phyloP scores from a whole-genome alignment of 2,797 vertebrate genomes.

The Tachyglossus aculeatus region DNA sequence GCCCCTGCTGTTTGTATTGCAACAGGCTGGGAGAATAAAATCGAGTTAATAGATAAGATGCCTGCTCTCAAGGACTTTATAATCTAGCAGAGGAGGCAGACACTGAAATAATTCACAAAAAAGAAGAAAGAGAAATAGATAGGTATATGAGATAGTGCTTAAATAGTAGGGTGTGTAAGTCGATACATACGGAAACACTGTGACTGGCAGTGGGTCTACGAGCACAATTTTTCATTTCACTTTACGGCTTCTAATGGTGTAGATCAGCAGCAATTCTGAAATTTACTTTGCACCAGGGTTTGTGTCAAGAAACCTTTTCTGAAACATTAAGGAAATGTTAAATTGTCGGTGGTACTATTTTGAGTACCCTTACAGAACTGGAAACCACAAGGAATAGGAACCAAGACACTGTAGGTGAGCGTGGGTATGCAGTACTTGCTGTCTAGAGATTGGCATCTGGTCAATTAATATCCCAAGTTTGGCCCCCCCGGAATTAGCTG shows the following conservation, averaged over 20 bases:
- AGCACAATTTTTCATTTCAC: slow-evolving; percentile 18
- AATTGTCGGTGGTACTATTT: slow-evolving; percentile 12
- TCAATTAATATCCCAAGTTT: neutral
- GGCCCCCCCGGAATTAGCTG: neutral
- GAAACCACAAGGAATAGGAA: neutral
- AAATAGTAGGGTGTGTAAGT: too few species aligned
- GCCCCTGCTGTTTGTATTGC: too few species aligned
- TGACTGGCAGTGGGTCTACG: neutral
- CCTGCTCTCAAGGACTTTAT: too few species aligned
- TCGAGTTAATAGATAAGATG: too few species aligned
- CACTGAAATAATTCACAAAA: too few species aligned
- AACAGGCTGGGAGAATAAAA: slow-evolving; percentile 29
- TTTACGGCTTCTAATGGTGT: slow-evolving; percentile 17
- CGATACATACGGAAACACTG: too few species aligned
- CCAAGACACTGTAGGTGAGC: neutral
- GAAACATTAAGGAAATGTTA: slow-evolving; percentile 14
- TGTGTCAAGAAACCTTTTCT: neutral
- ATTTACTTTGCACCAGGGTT: slow-evolving; percentile 37
- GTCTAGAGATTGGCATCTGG: neutral
- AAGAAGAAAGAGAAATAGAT: too few species aligned
- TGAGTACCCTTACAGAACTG: neutral
- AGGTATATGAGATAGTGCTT: too few species aligned
- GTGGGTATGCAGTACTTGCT: neutral
- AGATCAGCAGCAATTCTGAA: neutral
- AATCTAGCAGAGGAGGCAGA: too few species aligned